Base-by-base conservation (phyloP, 1,140 invertebrate genomes). In the Elymnias hypermnestra region DNA sequence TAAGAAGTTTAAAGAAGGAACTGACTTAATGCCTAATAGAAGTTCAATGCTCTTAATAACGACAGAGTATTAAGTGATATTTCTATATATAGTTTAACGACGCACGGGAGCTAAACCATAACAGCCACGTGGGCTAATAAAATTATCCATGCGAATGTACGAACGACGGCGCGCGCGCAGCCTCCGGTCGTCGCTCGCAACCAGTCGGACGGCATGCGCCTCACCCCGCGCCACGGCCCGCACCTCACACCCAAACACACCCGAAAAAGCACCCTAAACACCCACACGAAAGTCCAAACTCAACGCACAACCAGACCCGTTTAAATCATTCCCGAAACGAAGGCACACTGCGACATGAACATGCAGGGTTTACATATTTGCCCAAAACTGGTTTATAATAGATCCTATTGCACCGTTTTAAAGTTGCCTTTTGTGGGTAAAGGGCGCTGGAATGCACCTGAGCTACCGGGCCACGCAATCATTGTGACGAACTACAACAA, bases 161-260 rank as follows among this genome's bases (percentile, higher is more conserved):
- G 29, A n/a, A n/a, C 39, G 55, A 40, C 59, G 59, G 72, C 76
- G 76, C 70, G 74, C 70, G 79, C 77, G 75, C 77, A 72, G 77
- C 68, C 81, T 78, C 72, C 81, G 81, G 75, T 84, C 81, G 77
- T 73, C 79, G 79, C 57, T 82, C 81, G 81, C 73, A 83, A 84
- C 79, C 77, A 79, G 79, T 84, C 68, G 39, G 67, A 78, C 79
- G 63, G 72, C 77, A 62, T 72, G 53, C 69, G 57, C 63, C 53
- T 53, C 63, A 65, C 61, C 61, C 60, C 65, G 49, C 65, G 18
- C 66, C 50, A 61, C 46, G 58, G 50, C 59, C 76, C 63, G 72
- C 74, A 78, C 70, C 72, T 60, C 56, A 35, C 63, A 66, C 14
- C 28, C 60, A 1, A 17, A 38, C 25, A 5, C 31, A 33, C 5